These are phyloP conservation scores for Zaprionus ghesquierei DNA, from an alignment of 1,140 invertebrate genomes.

Conservation along the genomic window DNA sequence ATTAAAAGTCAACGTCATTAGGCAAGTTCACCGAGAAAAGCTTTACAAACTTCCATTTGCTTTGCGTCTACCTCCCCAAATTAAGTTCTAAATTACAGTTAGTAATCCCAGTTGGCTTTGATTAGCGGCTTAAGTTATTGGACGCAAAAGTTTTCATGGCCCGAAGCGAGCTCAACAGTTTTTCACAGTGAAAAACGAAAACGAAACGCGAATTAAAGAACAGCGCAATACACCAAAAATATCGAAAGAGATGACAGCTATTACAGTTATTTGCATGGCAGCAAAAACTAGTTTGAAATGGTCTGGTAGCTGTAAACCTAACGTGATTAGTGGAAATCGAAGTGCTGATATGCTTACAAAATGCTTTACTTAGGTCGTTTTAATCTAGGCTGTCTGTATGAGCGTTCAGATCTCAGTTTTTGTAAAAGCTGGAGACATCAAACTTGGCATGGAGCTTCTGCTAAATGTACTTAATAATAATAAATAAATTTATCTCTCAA, in stretches of 20 bases:
- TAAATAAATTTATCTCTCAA: too few relatives aligned
- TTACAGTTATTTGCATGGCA: constrained; percentile 49
- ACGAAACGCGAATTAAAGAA: constrained; percentile 33
- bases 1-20: constrained; percentile 73
- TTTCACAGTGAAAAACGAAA: constrained; percentile 14
- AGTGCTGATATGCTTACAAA: neutral
- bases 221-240: constrained; percentile 8
- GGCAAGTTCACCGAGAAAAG: constrained; percentile 63
- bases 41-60: constrained; percentile 48
- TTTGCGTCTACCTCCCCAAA: neutral
- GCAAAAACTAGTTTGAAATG: neutral
- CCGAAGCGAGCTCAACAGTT: constrained; percentile 31
- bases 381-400: too few relatives aligned
- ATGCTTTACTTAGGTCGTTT: too few relatives aligned
- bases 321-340: neutral
- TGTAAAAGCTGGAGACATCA: too few relatives aligned
- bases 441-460: too few relatives aligned
- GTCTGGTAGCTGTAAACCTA: neutral
- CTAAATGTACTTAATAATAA: too few relatives aligned
- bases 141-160: neutral
- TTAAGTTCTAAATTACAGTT: constrained; percentile 26
- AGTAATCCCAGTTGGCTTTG: constrained; percentile 14
- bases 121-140: constrained; percentile 30
- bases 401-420: too few relatives aligned
- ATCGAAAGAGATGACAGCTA: constrained; percentile 46